Evolutionary conservation across 1,140 invertebrate species (phyloP).

Genomic region (Plectrocnemia conspersa): DNA sequence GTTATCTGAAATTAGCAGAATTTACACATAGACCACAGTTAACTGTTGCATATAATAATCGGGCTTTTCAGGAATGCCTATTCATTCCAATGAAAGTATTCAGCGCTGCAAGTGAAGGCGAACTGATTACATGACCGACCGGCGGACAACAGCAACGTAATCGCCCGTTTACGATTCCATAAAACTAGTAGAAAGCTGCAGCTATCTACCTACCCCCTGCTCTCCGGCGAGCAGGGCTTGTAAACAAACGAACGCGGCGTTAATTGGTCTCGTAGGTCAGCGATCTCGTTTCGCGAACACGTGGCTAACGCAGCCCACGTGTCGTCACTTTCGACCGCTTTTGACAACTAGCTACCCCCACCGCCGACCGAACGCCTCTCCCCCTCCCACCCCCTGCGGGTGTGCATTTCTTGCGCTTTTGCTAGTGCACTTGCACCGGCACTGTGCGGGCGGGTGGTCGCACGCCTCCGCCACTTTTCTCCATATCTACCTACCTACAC

Average conservation of each 20-base stretch:
- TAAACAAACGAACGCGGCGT: constrained; percentile 31
- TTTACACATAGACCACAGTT: too few relatives aligned
- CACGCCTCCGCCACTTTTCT: too few relatives aligned
- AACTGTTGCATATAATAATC: too few relatives aligned
- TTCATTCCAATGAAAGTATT: too few relatives aligned
- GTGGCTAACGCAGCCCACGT: constrained; percentile 3
- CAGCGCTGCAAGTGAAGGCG: too few relatives aligned
- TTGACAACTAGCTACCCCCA: neutral
- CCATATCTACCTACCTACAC: too few relatives aligned
- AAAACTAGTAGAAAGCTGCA: too few relatives aligned
- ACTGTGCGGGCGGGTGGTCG: neutral
- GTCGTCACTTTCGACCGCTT: constrained; percentile 11
- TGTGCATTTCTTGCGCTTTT: neutral
- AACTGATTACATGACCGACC: neutral
- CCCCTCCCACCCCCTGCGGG: neutral
- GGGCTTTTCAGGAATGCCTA: too few relatives aligned
- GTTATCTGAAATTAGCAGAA: too few relatives aligned
- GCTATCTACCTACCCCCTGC: neutral
- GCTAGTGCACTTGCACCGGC: neutral
- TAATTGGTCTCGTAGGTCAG: constrained; percentile 31
- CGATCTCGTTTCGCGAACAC: constrained; percentile 30
- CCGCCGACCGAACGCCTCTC: neutral
- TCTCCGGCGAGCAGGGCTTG: neutral
- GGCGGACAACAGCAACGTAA: neutral
- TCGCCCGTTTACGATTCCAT: constrained; percentile 6